These are phyloP conservation scores for Macrostomum lignano DNA, from an alignment of 1,140 invertebrate species.

Conservation along the genomic window DNA sequence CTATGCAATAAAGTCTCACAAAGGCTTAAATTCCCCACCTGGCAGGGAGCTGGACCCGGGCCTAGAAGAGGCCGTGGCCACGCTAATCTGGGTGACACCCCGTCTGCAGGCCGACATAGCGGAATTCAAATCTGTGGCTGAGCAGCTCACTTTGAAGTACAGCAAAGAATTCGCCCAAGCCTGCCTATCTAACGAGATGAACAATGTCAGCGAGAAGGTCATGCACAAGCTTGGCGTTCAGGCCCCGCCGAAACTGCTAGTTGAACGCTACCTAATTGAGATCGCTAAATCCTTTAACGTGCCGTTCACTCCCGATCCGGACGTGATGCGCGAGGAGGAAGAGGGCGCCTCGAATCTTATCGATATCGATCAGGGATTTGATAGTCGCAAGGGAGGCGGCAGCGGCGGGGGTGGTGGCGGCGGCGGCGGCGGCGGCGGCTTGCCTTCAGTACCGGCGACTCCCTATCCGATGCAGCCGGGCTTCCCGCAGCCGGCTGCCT, in stretches of 20 bases:
- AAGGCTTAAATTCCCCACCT: slow-evolving; percentile 9
- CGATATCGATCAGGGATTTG: too few species aligned
- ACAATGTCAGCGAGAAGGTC: slow-evolving; percentile 24
- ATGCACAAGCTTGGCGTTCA: slow-evolving; percentile 82
- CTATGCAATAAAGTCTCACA: too few species aligned
- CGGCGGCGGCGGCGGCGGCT: too few species aligned
- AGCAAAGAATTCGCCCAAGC: slow-evolving; percentile 52
- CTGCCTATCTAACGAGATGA: slow-evolving; percentile 14
- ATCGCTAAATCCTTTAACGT: slow-evolving; percentile 76
- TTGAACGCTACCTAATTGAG: slow-evolving; percentile 50
- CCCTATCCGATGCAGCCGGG: too few species aligned
- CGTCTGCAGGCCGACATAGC: slow-evolving; percentile 31
- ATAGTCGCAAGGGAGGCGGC: too few species aligned
- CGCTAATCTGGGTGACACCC: slow-evolving; percentile 77
- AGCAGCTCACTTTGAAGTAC: slow-evolving; percentile 65
- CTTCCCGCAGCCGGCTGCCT: too few species aligned
- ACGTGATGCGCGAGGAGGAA: too few species aligned
- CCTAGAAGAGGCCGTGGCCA: slow-evolving; percentile 72
- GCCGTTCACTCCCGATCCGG: slow-evolving; percentile 63
- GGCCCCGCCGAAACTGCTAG: slow-evolving; percentile 69
- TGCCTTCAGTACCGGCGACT: too few species aligned
- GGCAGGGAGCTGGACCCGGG: slow-evolving; percentile 61
- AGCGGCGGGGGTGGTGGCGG: too few species aligned
- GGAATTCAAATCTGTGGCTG: slow-evolving; percentile 54
- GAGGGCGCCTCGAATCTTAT: too few species aligned